These are phyloP conservation scores for Boloria selene DNA, from an alignment of 2,888 invertebrate species.

Conservation along the genomic window DNA sequence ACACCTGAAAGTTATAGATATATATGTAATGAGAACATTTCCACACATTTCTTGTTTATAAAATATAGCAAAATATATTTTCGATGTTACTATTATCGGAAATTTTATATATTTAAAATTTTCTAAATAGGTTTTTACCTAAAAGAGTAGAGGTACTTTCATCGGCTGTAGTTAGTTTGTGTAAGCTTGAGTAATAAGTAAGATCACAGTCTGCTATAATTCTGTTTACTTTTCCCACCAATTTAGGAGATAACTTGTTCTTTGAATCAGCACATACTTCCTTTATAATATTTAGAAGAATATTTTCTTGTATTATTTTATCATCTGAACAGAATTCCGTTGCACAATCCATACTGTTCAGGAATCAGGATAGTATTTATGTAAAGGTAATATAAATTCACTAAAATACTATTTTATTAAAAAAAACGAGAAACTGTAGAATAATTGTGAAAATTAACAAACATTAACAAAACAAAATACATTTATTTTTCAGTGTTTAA, in stretches of 20 bases:
- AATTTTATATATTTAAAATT: not conserved
- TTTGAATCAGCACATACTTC: constrained; percentile 59
- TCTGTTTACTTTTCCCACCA: constrained; percentile 66
- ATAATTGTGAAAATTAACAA: too few species aligned
- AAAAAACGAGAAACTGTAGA: not conserved
- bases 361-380: not conserved
- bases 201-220: constrained; percentile 72
- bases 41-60: too few species aligned
- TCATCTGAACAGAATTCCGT: constrained; percentile 53
- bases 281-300: constrained; percentile 65
- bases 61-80: not conserved
- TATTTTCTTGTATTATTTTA: constrained; percentile 61
- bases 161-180: constrained; percentile 67
- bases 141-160: constrained; percentile 69
- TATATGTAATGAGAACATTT: not conserved
- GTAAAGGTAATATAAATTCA: not conserved
- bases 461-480: too few species aligned
- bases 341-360: constrained; percentile 57
- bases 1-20: constrained; percentile 56
- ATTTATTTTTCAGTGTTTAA: too few species aligned
- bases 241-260: constrained; percentile 54
- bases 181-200: constrained; percentile 66
- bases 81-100: not conserved
- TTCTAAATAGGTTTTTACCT: constrained; percentile 51
- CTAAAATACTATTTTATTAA: not conserved